Base-by-base conservation (phyloP, 2,888 invertebrate genomes). In the Polydrusus cervinus region DNA sequence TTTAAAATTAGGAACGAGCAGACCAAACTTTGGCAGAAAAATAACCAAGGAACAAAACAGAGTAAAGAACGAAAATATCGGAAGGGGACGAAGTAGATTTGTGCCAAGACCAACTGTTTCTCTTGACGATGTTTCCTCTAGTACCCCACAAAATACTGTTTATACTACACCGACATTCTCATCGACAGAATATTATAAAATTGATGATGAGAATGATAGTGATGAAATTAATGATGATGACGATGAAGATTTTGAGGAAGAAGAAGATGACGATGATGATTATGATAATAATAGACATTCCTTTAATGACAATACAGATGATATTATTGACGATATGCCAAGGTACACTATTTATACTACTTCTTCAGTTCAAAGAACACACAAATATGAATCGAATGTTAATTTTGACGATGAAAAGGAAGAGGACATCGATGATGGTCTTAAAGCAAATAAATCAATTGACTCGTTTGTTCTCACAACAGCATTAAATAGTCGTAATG, bases 331-430 rank as follows among this genome's bases (percentile, higher is more conserved):
- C 64, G 73, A 78, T n/a, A 71, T 6, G 1, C 73, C 75, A 11
- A 76, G 74, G n/a, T 78, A 72, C 16, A 76, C 69, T 14, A 68
- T 72, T 16, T 78, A 49, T 51, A 72, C 70, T n/a, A 67, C 77
- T 20, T 73, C 78, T 0, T 74, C 77, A 7, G 38, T 78, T 34
- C 53, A 71, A 45, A 55, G 73, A 30, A 77, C 60, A 7, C 78
- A 78, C 38, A 65, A 77, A 57, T 78, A 67, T 30, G 78, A 77
- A 67, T 77, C 77, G 2, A 77, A 72, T 20, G 74, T 67, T 8
- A 75, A 77, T 55, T 78, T 78, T 57, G 67, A 71, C 57, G 79
- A 82, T 65, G 78, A 80, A 60, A 75, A 75, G 51, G 75, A 78
- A 14, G 62, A 74, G 30, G 67, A 70, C 51, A 9, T 49, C 13